These are phyloP conservation scores for Actenoides lindsayi DNA, from an alignment of 2,113 vertebrate genomes.

Conservation along the genomic window DNA sequence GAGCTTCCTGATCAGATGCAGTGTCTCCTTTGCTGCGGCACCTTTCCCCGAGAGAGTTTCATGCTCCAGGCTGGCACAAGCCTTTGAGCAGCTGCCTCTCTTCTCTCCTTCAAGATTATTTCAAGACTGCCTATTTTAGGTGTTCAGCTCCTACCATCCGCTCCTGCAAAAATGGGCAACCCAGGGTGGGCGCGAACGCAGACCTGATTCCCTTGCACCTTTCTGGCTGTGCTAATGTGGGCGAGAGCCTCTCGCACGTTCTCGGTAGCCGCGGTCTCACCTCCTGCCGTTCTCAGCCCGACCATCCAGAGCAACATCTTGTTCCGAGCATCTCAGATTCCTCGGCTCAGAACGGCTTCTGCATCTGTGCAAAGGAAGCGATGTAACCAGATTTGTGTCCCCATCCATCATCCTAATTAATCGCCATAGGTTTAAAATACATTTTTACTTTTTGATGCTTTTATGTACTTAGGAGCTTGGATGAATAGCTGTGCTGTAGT, in stretches of 20 bases:
- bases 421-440: neutral
- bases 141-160: neutral
- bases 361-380: neutral
- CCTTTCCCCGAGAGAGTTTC: constrained; percentile 1
- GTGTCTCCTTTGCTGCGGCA: constrained; percentile 45
- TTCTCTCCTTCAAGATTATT: constrained; percentile 8
- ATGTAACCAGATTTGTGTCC: neutral
- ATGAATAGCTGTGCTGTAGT: neutral
- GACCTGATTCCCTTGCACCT: neutral
- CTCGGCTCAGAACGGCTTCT: neutral
- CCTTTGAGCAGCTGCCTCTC: constrained; percentile 47
- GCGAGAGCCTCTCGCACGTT: neutral
- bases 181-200: neutral
- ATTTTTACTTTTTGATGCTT: constrained; percentile 24
- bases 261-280: rapidly evolving
- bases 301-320: neutral
- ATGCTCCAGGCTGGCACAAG: constrained; percentile 26
- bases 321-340: neutral
- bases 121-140: constrained; percentile 3
- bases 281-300: rapidly evolving
- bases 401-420: constrained; percentile 26
- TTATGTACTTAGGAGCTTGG: constrained; percentile 12
- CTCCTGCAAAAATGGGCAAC: neutral
- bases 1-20: constrained; percentile 41
- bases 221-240: neutral